phyloP scores from a whole-genome alignment of 2,113 vertebrate genomes.

The Plestiodon gilberti region DNA sequence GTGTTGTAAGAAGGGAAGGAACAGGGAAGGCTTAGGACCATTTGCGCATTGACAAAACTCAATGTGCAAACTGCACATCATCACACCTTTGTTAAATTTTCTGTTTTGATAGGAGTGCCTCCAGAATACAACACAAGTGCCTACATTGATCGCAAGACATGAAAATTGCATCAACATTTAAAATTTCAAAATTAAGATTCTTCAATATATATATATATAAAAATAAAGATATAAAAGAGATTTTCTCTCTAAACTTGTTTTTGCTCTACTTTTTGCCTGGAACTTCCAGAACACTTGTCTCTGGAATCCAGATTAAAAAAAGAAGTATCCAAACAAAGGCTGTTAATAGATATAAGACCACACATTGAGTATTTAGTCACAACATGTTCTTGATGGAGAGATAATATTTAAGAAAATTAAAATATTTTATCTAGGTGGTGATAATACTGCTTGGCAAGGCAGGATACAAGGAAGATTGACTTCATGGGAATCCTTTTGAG shows the following conservation, averaged over 20 bases:
- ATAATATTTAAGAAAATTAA: background rate
- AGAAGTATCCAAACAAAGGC: background rate
- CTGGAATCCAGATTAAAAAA: background rate
- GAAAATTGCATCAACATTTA: too few relatives aligned
- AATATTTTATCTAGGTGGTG: background rate
- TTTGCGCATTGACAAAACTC: background rate
- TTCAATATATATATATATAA: background rate
- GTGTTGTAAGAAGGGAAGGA: too few relatives aligned
- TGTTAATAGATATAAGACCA: background rate
- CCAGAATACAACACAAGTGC: too few relatives aligned
- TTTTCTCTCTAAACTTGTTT: background rate
- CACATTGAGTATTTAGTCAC: background rate
- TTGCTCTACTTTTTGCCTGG: background rate
- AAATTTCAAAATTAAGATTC: background rate
- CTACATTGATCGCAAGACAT: background rate
- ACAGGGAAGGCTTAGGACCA: too few relatives aligned
- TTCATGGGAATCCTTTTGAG: conserved; percentile 7
- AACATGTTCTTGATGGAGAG: background rate
- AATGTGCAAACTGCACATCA: background rate
- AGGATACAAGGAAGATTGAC: background rate
- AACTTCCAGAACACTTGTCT: background rate
- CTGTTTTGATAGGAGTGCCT: too few relatives aligned
- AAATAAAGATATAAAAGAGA: background rate
- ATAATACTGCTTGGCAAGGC: background rate
- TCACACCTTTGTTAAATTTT: too few relatives aligned